phyloP scores from a whole-genome alignment of 2,797 vertebrate species.

The Clarias fuscus region DNA sequence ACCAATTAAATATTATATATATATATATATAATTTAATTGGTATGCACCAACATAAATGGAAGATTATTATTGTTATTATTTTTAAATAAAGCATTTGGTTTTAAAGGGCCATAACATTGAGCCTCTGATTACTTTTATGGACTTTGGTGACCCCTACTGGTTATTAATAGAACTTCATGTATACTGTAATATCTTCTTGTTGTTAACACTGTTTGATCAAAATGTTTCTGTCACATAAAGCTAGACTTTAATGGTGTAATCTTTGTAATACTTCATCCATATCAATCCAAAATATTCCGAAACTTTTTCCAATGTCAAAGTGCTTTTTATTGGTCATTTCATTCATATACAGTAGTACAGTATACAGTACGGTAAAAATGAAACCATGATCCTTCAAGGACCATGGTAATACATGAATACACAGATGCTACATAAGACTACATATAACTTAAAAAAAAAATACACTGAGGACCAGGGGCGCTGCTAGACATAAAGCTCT shows the following conservation, averaged over 20 bases:
- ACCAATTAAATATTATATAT: too few species aligned
- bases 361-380: too few species aligned
- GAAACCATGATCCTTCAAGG: too few species aligned
- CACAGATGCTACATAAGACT: too few species aligned
- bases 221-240: background rate
- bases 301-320: background rate
- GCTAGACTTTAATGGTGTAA: background rate
- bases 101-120: background rate
- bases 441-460: too few species aligned
- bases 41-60: too few species aligned
- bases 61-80: background rate
- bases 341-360: too few species aligned
- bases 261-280: background rate
- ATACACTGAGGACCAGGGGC: too few species aligned
- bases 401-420: too few species aligned
- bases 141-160: slow-evolving; percentile 44
- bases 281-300: background rate
- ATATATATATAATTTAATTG: too few species aligned
- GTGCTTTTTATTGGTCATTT: too few species aligned
- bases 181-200: background rate
- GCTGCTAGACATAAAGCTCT: too few species aligned
- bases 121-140: background rate
- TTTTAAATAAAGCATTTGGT: background rate
- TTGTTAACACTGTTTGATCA: background rate
- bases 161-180: background rate